Evolutionary conservation across 2,888 invertebrate species (phyloP).

Genomic region (Eretmocerus hayati): DNA sequence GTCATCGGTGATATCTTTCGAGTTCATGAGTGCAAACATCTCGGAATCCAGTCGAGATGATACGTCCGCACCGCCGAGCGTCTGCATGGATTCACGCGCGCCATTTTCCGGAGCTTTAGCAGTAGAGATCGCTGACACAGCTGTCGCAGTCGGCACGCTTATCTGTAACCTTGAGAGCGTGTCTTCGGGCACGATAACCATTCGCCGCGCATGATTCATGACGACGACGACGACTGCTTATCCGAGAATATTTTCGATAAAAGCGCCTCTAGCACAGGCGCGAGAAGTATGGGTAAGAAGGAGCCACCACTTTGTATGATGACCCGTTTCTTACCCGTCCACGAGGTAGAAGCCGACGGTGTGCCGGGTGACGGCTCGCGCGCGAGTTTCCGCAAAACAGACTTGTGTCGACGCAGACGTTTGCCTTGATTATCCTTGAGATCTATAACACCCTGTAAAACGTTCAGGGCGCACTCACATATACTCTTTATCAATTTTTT

Average conservation of each 20-base stretch:
- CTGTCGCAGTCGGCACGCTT: not conserved
- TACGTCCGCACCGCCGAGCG: not conserved
- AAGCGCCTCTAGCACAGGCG: not conserved
- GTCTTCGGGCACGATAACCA: slow-evolving; percentile 12
- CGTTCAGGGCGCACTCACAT: not conserved
- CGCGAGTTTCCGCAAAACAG: not conserved
- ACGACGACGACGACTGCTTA: too few relatives aligned
- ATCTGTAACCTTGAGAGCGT: not conserved
- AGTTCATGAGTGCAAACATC: not conserved
- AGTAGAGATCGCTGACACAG: not conserved
- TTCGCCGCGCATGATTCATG: slow-evolving; percentile 13
- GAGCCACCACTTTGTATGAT: not conserved
- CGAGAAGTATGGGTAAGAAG: not conserved
- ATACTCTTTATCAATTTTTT: not conserved
- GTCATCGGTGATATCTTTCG: slow-evolving; percentile 1
- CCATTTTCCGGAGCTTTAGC: not conserved
- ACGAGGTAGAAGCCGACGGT: not conserved
- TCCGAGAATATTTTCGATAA: too few relatives aligned
- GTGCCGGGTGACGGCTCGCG: not conserved
- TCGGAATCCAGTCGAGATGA: not conserved
- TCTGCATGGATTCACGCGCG: too few relatives aligned
- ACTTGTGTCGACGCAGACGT: not conserved
- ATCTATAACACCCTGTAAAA: not conserved
- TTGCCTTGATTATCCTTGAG: not conserved
- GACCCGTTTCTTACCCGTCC: not conserved